These are phyloP conservation scores for Dichetophora obliterata DNA, from an alignment of 2,888 invertebrate species.

Conservation along the genomic window DNA sequence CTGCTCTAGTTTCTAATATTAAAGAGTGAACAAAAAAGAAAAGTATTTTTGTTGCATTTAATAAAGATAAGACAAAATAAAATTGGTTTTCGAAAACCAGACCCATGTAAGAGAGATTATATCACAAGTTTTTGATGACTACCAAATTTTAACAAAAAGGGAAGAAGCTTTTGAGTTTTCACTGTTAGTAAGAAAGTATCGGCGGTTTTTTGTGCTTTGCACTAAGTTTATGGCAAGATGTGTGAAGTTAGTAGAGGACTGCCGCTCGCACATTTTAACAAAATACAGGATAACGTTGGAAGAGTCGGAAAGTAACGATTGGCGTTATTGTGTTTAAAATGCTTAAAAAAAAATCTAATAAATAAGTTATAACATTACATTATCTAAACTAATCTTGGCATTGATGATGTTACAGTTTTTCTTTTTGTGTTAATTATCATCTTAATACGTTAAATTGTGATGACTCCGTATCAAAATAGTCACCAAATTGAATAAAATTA, in stretches of 20 bases:
- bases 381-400: slow-evolving; percentile 38
- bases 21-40: no score
- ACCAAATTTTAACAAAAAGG: neutral
- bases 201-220: neutral
- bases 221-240: neutral
- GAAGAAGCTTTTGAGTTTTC: neutral
- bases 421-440: slow-evolving; percentile 11
- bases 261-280: neutral
- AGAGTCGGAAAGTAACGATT: neutral
- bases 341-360: slow-evolving; percentile 1
- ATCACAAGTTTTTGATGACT: no score
- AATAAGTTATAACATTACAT: slow-evolving; percentile 4
- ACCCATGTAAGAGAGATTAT: no score
- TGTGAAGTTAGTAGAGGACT: neutral
- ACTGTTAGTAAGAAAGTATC: neutral
- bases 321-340: neutral
- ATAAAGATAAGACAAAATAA: no score
- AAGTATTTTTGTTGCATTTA: no score
- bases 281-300: neutral
- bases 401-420: slow-evolving; percentile 24
- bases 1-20: no score
- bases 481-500: slow-evolving; percentile 31
- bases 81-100: no score
- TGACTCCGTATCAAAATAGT: neutral
- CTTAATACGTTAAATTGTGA: neutral